Base-by-base conservation (phyloP, 1,140 invertebrate genomes). In the Zaprionus ornatus region DNA sequence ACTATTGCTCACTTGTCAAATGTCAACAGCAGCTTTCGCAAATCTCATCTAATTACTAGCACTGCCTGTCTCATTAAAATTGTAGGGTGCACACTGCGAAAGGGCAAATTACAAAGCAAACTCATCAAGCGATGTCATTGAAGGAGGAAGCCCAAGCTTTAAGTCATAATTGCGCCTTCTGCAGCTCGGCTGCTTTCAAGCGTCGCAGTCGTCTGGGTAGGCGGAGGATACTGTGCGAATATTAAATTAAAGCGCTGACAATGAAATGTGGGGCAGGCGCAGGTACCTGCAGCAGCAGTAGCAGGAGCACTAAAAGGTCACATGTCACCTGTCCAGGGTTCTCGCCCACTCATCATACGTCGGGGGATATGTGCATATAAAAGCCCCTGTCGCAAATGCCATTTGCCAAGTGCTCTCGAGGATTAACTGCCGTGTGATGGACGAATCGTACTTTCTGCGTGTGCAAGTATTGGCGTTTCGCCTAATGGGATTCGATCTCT, bases 401-500 rank as follows among this genome's bases (percentile, higher is more conserved):
- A 17, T 19, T 13, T 6, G 45, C 45, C 19, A 50, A 50, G 45
- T 23, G 19, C 12, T 13, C 45, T 13, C 21, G 10, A 4, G 45
- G 19, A 50, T 50, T 23, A 50, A 12, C 45, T 55, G 27, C 32
- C 12, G 57, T 17, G 9, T 21, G 9, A 78, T 71, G 68, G 56
- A 74, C 19, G 40, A 73, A 7, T 42, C 37, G 0, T 40, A 66
- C 15, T 90, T 83, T 25, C 50, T 88, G 27, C 72, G 81, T 1
- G 52, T 85, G 3, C 85, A 88, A 25, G 67, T 77, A 4, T 42
- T 90, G 1, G 79, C 84, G 0, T 90, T 81, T 12, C 75, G 79
- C 0, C 60, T 73, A 12, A 81, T 88, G 57, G 85, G 85, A 21
- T 81, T 85, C 15, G 82, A 88, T 63, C 48, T 88, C 17, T 77